Evolutionary conservation across 53 echinoderm and acorn worm genomes (phyloP), one percentile per base, ranked within the genome.

Genomic region (Stichopus horrens): DNA sequence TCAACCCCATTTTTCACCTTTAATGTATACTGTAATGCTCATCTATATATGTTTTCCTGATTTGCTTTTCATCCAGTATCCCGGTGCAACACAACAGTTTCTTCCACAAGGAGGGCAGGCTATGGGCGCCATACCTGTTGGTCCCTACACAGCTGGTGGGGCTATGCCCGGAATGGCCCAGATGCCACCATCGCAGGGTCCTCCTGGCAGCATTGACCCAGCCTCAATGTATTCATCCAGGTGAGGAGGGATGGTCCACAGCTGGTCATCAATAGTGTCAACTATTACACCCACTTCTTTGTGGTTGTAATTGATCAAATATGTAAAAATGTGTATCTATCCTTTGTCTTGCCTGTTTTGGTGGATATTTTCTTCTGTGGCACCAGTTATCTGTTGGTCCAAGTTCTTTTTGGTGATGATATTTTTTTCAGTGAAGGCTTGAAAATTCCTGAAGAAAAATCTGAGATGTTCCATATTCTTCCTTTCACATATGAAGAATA

Each of bases 161-260:
- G 59, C 77, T 37, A 73, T 91, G 74, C 76, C 88, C 4, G 91
- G 91, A 68, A 73, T 73, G 83, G 74, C 76, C 11, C 88, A 83
- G 6, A 83, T 88, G 4, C 91, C 91, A 5, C 54, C 77, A 22
- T 88, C 91, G 10, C 88, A 88, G 55, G 85, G 91, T 22, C 84
- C 37, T 52, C 67, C 67, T 55, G 83, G 83, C 9, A 58, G 56
- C 19, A 58, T 58, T 16, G 83, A 82, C 57, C 83, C 83, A 19
- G 6, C 83, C 18, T 52, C 83, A 18, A 55, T 82, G 83, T 82
- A 82, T 82, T 82, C 83, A 82, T 57, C 56, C 21, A 58, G 83
- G 83, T 82, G 57, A n/a, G 83, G 37, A 37, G 37, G 37, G 37
- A 37, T 37, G 13, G 68, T 67, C n/a, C 68, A 14, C 68, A 67